Evolutionary conservation across 2,888 invertebrate species (phyloP).

Genomic region (Prosapia bicincta): DNA sequence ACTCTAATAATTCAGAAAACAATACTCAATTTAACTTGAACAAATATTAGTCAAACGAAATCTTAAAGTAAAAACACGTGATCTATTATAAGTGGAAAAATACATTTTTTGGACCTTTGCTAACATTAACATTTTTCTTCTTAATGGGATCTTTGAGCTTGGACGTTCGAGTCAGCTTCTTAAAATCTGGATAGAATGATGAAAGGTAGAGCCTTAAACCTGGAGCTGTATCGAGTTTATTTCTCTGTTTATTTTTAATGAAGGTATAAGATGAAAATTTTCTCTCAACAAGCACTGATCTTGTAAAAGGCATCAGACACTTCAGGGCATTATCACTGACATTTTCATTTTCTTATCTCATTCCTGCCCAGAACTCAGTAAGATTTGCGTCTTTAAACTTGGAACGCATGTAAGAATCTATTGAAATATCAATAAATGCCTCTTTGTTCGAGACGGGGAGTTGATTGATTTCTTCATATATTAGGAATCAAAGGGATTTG

Average conservation of each 20-base stretch:
- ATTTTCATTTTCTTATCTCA: not conserved
- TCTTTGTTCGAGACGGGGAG: too few relatives aligned
- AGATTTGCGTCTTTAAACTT: too few relatives aligned
- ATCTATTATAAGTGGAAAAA: too few relatives aligned
- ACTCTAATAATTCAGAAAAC: too few relatives aligned
- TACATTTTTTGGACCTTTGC: too few relatives aligned
- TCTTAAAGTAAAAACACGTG: too few relatives aligned
- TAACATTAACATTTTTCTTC: too few relatives aligned
- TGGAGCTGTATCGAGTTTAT: conserved; percentile 1
- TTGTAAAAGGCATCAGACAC: conserved; percentile 3
- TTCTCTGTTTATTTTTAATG: too few relatives aligned
- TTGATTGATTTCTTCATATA: not conserved
- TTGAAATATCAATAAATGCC: not conserved
- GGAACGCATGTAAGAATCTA: not conserved
- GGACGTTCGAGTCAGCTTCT: not conserved
- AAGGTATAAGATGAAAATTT: not conserved
- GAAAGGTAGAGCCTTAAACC: too few relatives aligned
- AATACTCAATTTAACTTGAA: too few relatives aligned
- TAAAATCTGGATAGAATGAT: not conserved
- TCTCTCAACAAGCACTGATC: conserved; percentile 6
- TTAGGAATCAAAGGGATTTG: too few relatives aligned
- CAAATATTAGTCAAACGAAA: not conserved
- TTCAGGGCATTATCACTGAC: conserved; percentile 6
- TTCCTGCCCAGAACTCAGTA: too few relatives aligned
- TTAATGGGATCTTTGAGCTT: conserved; percentile 6